Conservation (phyloP, 2,797 vertebrate species). For the Sebastiscus tertius region DNA sequence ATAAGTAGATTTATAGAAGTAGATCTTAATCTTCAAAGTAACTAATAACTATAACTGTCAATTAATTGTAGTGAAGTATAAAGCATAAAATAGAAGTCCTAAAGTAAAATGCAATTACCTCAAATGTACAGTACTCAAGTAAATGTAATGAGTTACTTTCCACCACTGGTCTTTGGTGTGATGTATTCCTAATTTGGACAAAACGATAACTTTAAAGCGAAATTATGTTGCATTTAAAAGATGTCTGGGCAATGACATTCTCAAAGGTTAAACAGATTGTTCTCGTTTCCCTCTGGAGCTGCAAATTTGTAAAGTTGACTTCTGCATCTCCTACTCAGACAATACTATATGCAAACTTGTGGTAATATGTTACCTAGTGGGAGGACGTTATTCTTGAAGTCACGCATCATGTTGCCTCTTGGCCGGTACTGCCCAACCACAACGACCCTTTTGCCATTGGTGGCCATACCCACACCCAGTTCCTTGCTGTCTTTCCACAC, state of each 20-base stretch:
- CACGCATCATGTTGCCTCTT: constrained; percentile 58
- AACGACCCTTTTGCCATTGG: constrained; percentile 33
- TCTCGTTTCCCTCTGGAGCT: too few species aligned
- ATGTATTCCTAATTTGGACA: too few species aligned
- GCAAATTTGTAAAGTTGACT: too few species aligned
- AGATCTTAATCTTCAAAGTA: not conserved
- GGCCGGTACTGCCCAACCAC: constrained; percentile 78
- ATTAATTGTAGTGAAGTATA: too few species aligned
- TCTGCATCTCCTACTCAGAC: not conserved
- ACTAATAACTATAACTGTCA: not conserved
- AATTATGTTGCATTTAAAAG: not conserved
- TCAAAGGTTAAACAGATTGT: not conserved
- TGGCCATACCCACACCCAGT: constrained; percentile 74
- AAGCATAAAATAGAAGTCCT: too few species aligned
- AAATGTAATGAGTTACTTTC: too few species aligned
- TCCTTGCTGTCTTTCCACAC: constrained; percentile 75
- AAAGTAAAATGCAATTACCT: too few species aligned
- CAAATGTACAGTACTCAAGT: too few species aligned
- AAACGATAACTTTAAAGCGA: too few species aligned
- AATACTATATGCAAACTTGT: not conserved
- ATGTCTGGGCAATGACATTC: not conserved
- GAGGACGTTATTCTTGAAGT: constrained; percentile 70
- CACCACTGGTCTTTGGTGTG: too few species aligned
- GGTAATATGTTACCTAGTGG: constrained; percentile 40
- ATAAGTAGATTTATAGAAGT: too few species aligned